These are phyloP conservation scores for Pseudocheirus occidentalis DNA, from an alignment of 2,797 vertebrate genomes.

Conservation along the genomic window DNA sequence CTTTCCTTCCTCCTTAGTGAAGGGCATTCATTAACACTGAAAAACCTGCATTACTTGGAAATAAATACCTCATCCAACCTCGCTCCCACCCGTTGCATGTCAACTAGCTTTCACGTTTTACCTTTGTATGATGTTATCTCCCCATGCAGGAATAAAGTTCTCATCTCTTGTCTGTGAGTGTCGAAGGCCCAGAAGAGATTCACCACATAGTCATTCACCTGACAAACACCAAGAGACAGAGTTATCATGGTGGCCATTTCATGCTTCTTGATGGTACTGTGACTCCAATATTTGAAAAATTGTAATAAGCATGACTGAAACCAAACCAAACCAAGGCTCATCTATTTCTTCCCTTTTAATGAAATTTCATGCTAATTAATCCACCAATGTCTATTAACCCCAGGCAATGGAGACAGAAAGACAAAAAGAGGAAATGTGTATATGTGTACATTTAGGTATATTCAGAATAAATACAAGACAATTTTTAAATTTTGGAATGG, in stretches of 20 bases:
- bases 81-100: not conserved
- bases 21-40: not conserved
- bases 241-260: not conserved
- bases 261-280: not conserved
- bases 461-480: not conserved
- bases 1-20: not conserved
- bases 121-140: constrained; percentile 86
- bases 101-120: constrained; percentile 64
- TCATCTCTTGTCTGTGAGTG: constrained; percentile 92
- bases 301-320: not conserved
- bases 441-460: not conserved
- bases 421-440: not conserved
- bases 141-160: constrained; percentile 86
- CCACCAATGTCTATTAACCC: not conserved
- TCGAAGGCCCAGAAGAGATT: constrained; percentile 96
- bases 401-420: not conserved
- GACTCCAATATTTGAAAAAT: not conserved
- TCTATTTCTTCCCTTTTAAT: not conserved
- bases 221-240: constrained; percentile 53
- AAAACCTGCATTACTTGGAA: not conserved
- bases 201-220: constrained; percentile 92
- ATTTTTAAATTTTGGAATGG: not conserved
- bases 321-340: not conserved
- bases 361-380: not conserved
- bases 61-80: not conserved